Evolutionary conservation across 2,888 invertebrate genomes (phyloP).

Genomic region (Rhamnusium bicolor): DNA sequence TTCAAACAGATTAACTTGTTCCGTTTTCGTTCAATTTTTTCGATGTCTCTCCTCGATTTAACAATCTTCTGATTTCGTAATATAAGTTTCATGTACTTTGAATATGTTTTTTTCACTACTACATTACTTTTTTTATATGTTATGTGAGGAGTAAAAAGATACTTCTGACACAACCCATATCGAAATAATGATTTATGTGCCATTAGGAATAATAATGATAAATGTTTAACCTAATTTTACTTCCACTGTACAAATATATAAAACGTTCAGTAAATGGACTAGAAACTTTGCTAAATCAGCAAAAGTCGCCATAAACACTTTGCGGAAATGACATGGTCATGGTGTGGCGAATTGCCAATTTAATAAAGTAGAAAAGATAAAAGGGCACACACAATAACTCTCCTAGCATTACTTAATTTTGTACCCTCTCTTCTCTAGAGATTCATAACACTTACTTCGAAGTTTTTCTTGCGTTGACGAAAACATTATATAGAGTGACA

Average conservation of each 20-base stretch:
- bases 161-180: too few relatives aligned
- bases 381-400: neutral
- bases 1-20: too few relatives aligned
- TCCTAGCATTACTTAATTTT: neutral
- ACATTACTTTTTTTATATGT: too few relatives aligned
- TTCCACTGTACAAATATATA: constrained; percentile 4
- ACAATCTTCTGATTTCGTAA: too few relatives aligned
- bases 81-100: too few relatives aligned
- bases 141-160: too few relatives aligned
- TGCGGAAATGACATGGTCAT: constrained; percentile 4
- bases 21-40: too few relatives aligned
- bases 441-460: neutral
- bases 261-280: neutral
- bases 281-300: constrained; percentile 8
- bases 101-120: too few relatives aligned
- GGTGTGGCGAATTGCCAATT: neutral
- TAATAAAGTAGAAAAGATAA: neutral
- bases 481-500: neutral
- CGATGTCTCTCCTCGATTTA: too few relatives aligned
- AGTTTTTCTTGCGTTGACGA: neutral
- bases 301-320: constrained; percentile 5
- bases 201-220: neutral
- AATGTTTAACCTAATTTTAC: neutral
- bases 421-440: neutral
- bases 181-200: neutral